Percentiles rank a stretch among this genome's conserved stretches.
phyloP scores from a whole-genome alignment of 2,888 invertebrate species.

The Phymatocera aterrima region DNA sequence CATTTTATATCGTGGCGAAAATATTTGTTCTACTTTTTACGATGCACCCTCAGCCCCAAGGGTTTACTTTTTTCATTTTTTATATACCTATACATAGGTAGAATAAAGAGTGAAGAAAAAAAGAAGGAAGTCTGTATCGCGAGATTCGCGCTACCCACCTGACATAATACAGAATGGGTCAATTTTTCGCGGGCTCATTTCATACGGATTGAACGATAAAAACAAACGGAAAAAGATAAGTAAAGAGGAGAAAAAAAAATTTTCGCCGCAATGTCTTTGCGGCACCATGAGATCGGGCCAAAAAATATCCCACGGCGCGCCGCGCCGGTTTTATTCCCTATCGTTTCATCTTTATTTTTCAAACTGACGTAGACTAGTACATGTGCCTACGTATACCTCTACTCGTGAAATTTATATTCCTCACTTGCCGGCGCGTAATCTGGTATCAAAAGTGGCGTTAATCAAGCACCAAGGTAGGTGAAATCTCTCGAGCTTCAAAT shows the following conservation, averaged over 20 bases:
- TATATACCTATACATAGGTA: not conserved
- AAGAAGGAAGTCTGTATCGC: not conserved
- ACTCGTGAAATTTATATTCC: constrained; percentile 8
- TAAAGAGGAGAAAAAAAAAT: not conserved
- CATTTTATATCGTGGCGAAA: not conserved
- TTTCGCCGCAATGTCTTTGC: not conserved
- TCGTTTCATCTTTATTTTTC: not conserved
- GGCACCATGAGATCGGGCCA: not conserved
- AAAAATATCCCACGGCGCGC: constrained; percentile 5
- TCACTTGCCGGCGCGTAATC: not conserved
- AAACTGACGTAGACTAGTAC: too few species aligned
- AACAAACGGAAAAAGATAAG: not conserved
- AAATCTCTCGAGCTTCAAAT: constrained; percentile 4
- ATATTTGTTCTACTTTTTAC: constrained; percentile 17
- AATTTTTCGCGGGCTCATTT: constrained; percentile 7
- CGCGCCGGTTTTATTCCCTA: constrained; percentile 2
- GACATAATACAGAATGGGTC: not conserved
- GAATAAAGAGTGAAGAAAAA: not conserved
- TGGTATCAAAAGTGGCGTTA: not conserved
- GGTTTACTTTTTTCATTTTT: not conserved
- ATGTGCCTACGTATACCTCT: too few species aligned
- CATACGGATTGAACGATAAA: constrained; percentile 12
- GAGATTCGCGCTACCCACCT: not conserved
- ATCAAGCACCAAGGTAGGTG: not conserved
- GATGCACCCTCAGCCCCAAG: not conserved